Evolutionary conservation across 2,888 invertebrate genomes (phyloP).

Genomic region (Drosophila algonquin): DNA sequence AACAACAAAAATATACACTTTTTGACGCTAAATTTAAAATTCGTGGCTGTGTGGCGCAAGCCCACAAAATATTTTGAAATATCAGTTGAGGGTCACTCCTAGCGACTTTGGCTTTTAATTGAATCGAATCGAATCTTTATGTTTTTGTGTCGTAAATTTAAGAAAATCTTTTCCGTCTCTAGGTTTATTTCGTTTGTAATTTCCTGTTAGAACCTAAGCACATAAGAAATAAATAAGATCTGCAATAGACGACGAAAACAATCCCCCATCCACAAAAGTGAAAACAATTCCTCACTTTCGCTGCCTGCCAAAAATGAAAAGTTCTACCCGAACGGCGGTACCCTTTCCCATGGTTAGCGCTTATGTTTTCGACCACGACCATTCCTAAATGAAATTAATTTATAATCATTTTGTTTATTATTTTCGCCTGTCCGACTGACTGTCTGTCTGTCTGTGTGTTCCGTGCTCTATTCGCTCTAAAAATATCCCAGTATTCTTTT

Average conservation of each 20-base stretch:
- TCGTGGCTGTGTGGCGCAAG: conserved; percentile 65
- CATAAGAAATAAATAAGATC: conserved; percentile 40
- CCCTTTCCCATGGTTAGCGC: conserved; percentile 53
- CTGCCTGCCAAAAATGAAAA: conserved; percentile 53
- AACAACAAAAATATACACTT: conserved; percentile 53
- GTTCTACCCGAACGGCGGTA: conserved; percentile 1
- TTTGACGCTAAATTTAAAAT: conserved; percentile 72
- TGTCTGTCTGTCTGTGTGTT: conserved; percentile 40
- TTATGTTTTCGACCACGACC: conserved; percentile 34
- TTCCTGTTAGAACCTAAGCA: conserved; percentile 46
- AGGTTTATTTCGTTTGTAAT: conserved; percentile 16
- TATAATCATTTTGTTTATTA: conserved; percentile 78
- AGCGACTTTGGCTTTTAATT: conserved; percentile 60
- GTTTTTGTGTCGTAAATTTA: conserved; percentile 46
- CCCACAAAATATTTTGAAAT: conserved; percentile 69
- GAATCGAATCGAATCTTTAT: conserved; percentile 45
- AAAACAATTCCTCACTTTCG: conserved; percentile 70
- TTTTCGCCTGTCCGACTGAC: conserved; percentile 35
- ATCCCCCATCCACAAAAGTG: conserved; percentile 44
- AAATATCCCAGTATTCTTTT: conserved; percentile 58
- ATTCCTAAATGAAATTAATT: conserved; percentile 66
- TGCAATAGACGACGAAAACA: conserved; percentile 9
- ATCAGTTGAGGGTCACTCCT: conserved; percentile 79
- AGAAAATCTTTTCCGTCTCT: conserved; percentile 35
- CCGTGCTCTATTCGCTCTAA: conserved; percentile 55